Conservation (phyloP, 2,797 vertebrate genomes). For the Pangasius djambal region DNA sequence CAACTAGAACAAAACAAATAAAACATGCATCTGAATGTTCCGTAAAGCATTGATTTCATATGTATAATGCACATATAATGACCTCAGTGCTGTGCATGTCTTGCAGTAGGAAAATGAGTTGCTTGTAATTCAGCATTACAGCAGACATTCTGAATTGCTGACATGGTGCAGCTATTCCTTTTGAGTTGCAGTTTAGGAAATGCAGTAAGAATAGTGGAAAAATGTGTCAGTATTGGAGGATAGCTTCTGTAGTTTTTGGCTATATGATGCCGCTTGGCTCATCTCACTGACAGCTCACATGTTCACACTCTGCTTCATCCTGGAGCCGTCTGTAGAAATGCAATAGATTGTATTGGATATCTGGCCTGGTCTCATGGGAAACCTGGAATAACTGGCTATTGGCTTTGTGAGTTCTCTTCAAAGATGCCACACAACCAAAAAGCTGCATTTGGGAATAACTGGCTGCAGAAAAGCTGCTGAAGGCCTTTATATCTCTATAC, state of each 20-base stretch:
- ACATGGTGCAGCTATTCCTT: constrained; percentile 2
- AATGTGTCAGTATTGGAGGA: constrained; percentile 9
- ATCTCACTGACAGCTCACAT: constrained; percentile 28
- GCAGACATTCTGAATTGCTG: not conserved
- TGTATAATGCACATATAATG: not conserved
- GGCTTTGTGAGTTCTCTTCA: constrained; percentile 21
- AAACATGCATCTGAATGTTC: not conserved
- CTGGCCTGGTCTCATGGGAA: constrained; percentile 38
- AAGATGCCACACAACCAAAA: constrained; percentile 24
- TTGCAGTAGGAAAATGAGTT: constrained; percentile 6
- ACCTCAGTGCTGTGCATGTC: not conserved
- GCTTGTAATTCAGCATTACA: not conserved
- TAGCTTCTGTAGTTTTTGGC: constrained; percentile 20
- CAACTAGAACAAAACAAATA: not conserved
- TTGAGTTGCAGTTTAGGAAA: constrained; percentile 20
- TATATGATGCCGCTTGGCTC: constrained; percentile 18
- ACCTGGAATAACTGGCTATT: constrained; percentile 6
- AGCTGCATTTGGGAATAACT: constrained; percentile 25
- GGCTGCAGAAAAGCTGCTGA: not conserved
- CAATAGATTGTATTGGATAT: constrained; percentile 42
- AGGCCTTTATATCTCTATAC: constrained; percentile 14
- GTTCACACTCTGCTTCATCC: constrained; percentile 35
- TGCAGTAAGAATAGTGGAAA: not conserved
- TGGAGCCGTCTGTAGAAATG: constrained; percentile 27
- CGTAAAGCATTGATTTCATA: not conserved